phyloP scores from a whole-genome alignment of 2,888 invertebrate species.

The Leuctra nigra region DNA sequence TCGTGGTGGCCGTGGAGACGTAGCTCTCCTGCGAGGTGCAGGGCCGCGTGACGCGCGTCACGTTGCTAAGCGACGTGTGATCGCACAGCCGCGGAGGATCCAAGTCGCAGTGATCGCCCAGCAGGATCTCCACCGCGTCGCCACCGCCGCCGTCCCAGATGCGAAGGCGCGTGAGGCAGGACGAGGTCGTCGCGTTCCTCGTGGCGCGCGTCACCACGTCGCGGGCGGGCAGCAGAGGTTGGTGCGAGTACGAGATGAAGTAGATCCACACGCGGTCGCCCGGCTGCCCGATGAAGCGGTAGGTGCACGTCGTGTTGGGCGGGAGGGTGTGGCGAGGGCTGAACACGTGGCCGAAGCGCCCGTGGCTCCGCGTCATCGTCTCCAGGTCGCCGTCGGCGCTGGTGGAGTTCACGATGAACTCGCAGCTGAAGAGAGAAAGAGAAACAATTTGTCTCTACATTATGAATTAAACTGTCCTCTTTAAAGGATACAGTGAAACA shows the following conservation, averaged over 20 bases:
- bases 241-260: conserved; percentile 77
- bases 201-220: conserved; percentile 5
- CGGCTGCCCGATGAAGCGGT: conserved; percentile 72
- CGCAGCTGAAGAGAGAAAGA: conserved; percentile 48
- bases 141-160: conserved; percentile 61
- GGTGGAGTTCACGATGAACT: conserved; percentile 71
- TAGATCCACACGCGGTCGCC: conserved; percentile 81
- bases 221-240: conserved; percentile 58
- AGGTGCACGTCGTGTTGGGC: conserved; percentile 80
- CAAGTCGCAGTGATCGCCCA: conserved; percentile 66
- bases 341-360: conserved; percentile 63
- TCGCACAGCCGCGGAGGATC: conserved; percentile 76
- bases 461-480: too few relatives aligned
- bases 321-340: conserved; percentile 80
- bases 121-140: conserved; percentile 35
- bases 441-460: too few relatives aligned
- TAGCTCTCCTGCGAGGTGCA: conserved; percentile 76
- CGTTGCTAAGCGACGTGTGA: conserved; percentile 66
- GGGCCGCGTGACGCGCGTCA: conserved; percentile 68
- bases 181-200: conserved; percentile 33
- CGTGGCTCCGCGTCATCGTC: conserved; percentile 38
- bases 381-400: conserved; percentile 52
- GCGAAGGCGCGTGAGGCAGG: conserved; percentile 62
- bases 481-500: too few relatives aligned
- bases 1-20: conserved; percentile 50